Conservation (phyloP, 1,140 invertebrate species). For the Daktulosphaira vitifoliae region DNA sequence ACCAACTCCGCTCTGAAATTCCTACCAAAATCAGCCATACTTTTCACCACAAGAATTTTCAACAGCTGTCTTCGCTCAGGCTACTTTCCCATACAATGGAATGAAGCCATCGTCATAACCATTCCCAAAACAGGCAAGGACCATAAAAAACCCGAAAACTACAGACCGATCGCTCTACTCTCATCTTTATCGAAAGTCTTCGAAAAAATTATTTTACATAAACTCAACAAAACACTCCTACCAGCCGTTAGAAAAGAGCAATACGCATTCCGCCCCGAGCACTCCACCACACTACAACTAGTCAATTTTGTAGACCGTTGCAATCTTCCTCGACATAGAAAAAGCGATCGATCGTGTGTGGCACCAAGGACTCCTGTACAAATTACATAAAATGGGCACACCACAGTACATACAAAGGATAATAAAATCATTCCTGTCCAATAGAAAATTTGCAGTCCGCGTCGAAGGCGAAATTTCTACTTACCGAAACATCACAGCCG, state of each 20-base stretch:
- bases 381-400: constrained; percentile 36
- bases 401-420: constrained; percentile 1
- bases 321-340: constrained; percentile 42
- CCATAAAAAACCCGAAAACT: background rate
- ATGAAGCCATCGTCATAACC: no score
- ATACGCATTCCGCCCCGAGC: background rate
- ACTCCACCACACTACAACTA: background rate
- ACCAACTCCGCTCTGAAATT: no score
- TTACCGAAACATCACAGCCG: background rate
- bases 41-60: no score
- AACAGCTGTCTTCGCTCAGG: no score
- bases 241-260: background rate
- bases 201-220: constrained; percentile 1
- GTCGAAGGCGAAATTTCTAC: background rate
- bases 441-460: constrained; percentile 8
- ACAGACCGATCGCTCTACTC: background rate
- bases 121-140: background rate
- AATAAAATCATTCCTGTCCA: background rate
- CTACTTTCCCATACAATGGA: no score
- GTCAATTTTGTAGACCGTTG: background rate
- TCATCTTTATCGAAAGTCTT: background rate
- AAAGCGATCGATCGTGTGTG: constrained; percentile 45
- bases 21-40: no score
- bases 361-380: constrained; percentile 42
- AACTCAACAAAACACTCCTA: background rate